Evolutionary conservation across 2,797 vertebrate species (phyloP).

Genomic region (Aotus griseimembra): DNA sequence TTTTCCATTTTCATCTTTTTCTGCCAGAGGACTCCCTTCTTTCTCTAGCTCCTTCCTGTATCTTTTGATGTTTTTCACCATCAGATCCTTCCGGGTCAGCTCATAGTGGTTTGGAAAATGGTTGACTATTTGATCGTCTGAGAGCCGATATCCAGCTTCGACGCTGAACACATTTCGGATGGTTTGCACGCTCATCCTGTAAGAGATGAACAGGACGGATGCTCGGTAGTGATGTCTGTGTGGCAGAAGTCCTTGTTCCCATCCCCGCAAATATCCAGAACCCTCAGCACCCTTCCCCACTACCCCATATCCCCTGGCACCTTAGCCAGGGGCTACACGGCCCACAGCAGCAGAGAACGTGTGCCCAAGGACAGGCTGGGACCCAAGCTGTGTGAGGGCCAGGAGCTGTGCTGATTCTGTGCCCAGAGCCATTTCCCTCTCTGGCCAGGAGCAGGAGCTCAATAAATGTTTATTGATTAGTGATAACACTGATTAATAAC

Average conservation of each 20-base stretch:
- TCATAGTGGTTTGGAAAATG: constrained; percentile 99
- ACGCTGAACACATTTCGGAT: constrained; percentile 98
- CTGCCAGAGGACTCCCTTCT: constrained; percentile 94
- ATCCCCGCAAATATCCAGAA: accelerated
- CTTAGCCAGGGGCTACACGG: accelerated
- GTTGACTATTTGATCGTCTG: constrained; percentile 99
- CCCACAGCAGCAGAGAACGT: accelerated
- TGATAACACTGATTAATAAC: neutral
- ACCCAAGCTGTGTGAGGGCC: neutral
- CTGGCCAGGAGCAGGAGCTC: neutral
- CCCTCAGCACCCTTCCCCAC: neutral
- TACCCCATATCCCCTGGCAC: accelerated
- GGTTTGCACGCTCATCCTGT: constrained; percentile 99
- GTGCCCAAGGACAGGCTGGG: accelerated
- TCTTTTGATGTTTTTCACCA: constrained; percentile 99
- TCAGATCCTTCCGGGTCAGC: constrained; percentile 97
- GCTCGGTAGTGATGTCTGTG: accelerated
- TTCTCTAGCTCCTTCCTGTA: constrained; percentile 98
- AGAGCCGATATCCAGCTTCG: constrained; percentile 95
- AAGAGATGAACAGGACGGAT: neutral
- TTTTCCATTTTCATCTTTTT: constrained; percentile 98
- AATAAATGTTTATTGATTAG: neutral
- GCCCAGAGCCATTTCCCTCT: neutral
- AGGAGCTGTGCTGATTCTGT: neutral
- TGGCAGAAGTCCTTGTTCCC: accelerated